These are phyloP conservation scores for Poecile montanus DNA, from an alignment of 2,797 vertebrate species.

Conservation along the genomic window DNA sequence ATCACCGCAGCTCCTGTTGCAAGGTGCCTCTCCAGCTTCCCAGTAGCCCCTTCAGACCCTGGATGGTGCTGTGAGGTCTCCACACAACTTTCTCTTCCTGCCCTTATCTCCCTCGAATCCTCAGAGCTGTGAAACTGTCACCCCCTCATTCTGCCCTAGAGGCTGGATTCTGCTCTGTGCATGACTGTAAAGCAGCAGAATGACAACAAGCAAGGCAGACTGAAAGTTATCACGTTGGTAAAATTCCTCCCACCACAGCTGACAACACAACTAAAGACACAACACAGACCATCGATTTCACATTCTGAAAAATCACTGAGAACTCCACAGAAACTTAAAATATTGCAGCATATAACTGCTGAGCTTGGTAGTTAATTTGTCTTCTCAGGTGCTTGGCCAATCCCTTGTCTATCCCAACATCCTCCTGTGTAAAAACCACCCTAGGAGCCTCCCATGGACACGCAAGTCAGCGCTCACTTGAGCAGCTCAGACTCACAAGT, in stretches of 20 bases:
- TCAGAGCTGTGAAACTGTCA: neutral
- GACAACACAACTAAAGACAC: fast-evolving
- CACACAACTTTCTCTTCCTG: neutral
- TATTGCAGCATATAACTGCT: neutral
- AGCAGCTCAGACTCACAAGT: neutral
- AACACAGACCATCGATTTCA: neutral
- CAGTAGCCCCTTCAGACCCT: neutral
- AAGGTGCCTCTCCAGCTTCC: neutral
- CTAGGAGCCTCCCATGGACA: neutral
- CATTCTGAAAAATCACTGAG: neutral
- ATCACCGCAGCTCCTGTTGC: neutral
- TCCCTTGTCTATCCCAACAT: neutral
- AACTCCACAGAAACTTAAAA: neutral
- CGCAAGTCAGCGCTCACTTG: fast-evolving
- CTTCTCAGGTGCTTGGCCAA: neutral
- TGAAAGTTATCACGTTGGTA: fast-evolving
- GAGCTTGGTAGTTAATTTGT: neutral
- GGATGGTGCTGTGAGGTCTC: neutral
- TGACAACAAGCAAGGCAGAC: neutral
- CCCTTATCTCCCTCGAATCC: neutral
- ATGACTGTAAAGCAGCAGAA: neutral
- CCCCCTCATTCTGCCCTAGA: fast-evolving
- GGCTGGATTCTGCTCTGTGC: neutral
- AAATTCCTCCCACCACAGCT: neutral
- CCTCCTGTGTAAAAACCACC: neutral